A percentile compares a stretch with the other conserved stretches of the same genome.
These are phyloP conservation scores for Pollimyrus isidori DNA, from an alignment of 2,113 vertebrate genomes.

Conservation along the genomic window DNA sequence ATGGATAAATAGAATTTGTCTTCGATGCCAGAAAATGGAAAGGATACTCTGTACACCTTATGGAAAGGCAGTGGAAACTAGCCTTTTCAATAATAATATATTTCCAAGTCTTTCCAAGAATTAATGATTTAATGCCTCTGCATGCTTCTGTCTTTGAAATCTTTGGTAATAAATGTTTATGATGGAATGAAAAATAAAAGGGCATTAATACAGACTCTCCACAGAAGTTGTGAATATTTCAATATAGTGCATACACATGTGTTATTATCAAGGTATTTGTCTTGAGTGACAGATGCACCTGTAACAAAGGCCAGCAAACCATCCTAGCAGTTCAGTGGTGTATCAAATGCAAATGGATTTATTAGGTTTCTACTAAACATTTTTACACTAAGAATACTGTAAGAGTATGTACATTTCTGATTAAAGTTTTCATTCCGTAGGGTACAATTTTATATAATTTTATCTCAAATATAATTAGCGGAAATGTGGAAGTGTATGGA, in stretches of 20 bases:
- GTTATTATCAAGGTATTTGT: not conserved
- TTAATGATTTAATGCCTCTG: not conserved
- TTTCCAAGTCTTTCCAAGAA: not conserved
- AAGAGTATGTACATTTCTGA: too few relatives aligned
- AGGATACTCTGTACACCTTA: not conserved
- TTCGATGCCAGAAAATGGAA: not conserved
- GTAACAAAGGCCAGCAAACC: not conserved
- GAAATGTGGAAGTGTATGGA: not conserved
- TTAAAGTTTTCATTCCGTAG: too few relatives aligned
- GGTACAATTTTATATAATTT: not conserved
- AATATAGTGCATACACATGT: not conserved
- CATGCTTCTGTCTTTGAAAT: not conserved
- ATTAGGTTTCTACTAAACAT: not conserved
- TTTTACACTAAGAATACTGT: not conserved
- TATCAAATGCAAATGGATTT: not conserved
- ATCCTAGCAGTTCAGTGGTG: not conserved
- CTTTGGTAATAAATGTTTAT: not conserved
- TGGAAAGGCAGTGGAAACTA: not conserved
- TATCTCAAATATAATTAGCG: not conserved
- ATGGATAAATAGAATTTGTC: not conserved
- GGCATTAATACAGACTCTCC: not conserved
- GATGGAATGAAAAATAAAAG: not conserved
- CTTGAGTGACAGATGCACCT: not conserved
- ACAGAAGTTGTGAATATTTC: not conserved
- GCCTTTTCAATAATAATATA: not conserved